Percentiles rank a stretch among this genome's conserved stretches.
Conservation (phyloP, 2,888 invertebrate species). For the Drosophila nr. perissopoda region DNA sequence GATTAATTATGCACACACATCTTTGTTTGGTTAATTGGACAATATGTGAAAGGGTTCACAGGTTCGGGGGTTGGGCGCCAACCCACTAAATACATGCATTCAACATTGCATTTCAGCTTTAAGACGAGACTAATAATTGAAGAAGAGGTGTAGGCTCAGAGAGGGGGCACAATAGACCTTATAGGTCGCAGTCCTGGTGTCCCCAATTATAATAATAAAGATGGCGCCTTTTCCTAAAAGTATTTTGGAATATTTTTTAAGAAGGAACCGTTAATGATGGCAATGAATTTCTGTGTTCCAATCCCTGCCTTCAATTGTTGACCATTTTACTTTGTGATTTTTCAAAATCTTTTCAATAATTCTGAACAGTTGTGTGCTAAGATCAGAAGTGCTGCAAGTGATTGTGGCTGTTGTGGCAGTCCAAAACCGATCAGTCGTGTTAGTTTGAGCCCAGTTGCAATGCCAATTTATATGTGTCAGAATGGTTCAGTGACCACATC, state of each 20-base stretch:
- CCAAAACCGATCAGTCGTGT: neutral
- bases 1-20: neutral
- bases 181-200: too few species aligned
- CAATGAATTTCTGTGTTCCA: neutral
- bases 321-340: neutral
- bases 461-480: neutral
- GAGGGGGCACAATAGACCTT: too few species aligned
- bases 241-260: neutral
- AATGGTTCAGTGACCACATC: neutral
- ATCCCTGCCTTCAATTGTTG: neutral
- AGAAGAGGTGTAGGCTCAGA: too few species aligned
- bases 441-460: neutral
- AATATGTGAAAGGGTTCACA: neutral
- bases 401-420: neutral
- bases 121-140: neutral
- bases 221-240: too few species aligned
- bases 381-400: neutral
- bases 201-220: too few species aligned
- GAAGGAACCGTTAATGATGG: fast-evolving
- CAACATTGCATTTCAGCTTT: neutral
- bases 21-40: neutral
- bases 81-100: neutral
- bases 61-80: neutral
- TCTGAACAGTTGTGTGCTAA: neutral
- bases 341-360: too few species aligned